Evolutionary conservation across 2,888 invertebrate genomes (phyloP).

Genomic region (Drymonia ruficornis): DNA sequence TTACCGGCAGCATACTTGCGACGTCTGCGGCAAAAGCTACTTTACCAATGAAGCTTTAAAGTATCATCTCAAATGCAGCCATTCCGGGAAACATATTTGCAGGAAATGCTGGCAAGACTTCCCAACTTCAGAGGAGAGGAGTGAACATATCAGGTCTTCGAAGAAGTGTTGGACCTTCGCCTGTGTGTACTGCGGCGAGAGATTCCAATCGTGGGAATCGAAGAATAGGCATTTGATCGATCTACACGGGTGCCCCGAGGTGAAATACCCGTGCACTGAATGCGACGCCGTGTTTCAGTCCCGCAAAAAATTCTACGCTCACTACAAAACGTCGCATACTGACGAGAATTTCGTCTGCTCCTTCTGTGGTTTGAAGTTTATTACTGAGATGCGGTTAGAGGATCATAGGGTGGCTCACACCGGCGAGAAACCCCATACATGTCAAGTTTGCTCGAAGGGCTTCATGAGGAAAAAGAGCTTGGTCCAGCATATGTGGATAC

Average conservation of each 20-base stretch:
- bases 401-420: constrained; percentile 79
- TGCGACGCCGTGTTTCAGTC: constrained; percentile 54
- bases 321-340: constrained; percentile 63
- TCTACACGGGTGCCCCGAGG: constrained; percentile 52
- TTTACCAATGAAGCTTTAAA: constrained; percentile 62
- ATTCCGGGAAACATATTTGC: constrained; percentile 59
- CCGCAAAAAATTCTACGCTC: constrained; percentile 62
- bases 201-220: constrained; percentile 69
- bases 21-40: constrained; percentile 68
- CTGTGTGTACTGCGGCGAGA: constrained; percentile 64
- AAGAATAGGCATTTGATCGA: constrained; percentile 63
- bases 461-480: constrained; percentile 79
- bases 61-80: constrained; percentile 64
- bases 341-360: constrained; percentile 60
- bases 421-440: constrained; percentile 72
- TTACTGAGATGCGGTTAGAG: constrained; percentile 52
- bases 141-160: constrained; percentile 54
- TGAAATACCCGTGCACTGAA: constrained; percentile 62
- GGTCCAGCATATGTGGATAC: constrained; percentile 72
- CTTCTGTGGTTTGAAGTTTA: constrained; percentile 63
- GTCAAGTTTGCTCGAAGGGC: constrained; percentile 74
- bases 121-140: constrained; percentile 52
- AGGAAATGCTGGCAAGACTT: constrained; percentile 71
- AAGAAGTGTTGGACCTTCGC: constrained; percentile 64
- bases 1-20: constrained; percentile 67